Evolutionary conservation across 2,113 vertebrate species (phyloP), one percentile per base, ranked within the genome.

Genomic region (Gulo gulo): DNA sequence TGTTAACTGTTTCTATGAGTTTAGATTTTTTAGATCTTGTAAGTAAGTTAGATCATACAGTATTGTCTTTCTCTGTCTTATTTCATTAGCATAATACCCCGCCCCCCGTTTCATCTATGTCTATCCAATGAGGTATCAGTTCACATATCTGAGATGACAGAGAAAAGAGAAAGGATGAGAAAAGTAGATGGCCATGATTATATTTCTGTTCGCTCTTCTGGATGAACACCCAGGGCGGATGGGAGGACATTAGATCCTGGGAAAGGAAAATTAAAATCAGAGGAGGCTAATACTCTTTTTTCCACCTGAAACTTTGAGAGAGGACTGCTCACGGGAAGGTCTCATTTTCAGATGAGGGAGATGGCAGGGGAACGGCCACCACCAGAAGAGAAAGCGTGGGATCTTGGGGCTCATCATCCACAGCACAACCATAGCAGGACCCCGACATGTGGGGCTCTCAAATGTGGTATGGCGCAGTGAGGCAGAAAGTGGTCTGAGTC

Each of bases 311-410:
- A 50, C 80, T 92, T 34, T 71, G 24, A 34, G 13, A 71, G 39
- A 55, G 84, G 23, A 7, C 16, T 15, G 55, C 18, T 89, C 45
- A 26, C 3, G 11, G 36, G 23, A 10, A 76, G 34, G 26, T 6
- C 5, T 47, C 12, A 4, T 4, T 36, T 21, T 47, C 39, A 24
- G 23, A 61, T 59, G 57, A 86, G 10, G 50, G 34, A 29, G 11
- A 8, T 11, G 5, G 2, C 26, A 79, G 59, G 6, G 8, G 1
- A 13, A 26, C 18, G 6, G 31, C 21, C 6, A 26, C 6, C 24
- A 23, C 12, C 1, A 0, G 7, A 24, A 18, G 8, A 4, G 34
- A 47, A 23, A 31, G 6, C 6, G 0, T 10, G 13, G 23, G 50
- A 7, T 1, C n/a, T 11, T 7, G 3, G 50, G n/a, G 39, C 6